phyloP scores from a whole-genome alignment of 92 coral and sea anemone species.

The Umimayanthus kanabou region DNA sequence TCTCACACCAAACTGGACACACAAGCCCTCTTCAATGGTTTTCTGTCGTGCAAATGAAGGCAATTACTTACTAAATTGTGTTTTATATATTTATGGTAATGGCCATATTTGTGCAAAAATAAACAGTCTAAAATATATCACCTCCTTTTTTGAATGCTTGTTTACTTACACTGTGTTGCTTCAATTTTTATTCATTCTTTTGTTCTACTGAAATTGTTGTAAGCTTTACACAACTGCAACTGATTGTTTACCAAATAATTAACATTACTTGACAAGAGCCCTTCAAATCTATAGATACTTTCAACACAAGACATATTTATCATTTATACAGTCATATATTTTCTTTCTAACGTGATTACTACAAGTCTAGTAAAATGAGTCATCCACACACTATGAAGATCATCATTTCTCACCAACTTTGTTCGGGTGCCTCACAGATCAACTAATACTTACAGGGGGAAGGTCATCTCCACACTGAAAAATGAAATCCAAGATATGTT shows the following conservation, averaged over 20 bases:
- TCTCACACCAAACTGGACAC: constrained; percentile 62
- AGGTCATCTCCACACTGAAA: constrained; percentile 75
- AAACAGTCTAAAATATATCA: not conserved
- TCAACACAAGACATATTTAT: not conserved
- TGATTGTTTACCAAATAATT: too few relatives aligned
- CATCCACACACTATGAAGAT: too few relatives aligned
- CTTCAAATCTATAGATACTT: too few relatives aligned
- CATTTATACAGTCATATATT: not conserved
- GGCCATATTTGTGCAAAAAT: not conserved
- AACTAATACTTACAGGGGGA: constrained; percentile 48
- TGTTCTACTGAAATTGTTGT: not conserved
- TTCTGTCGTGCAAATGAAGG: constrained; percentile 48
- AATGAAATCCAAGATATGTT: constrained; percentile 65
- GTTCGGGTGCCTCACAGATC: not conserved
- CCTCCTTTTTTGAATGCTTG: not conserved
- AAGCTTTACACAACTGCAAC: too few relatives aligned
- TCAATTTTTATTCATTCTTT: not conserved
- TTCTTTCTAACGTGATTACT: not conserved
- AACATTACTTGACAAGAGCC: not conserved
- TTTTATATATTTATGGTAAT: not conserved
- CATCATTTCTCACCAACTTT: too few relatives aligned
- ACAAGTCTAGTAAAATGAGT: not conserved
- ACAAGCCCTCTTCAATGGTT: constrained; percentile 50
- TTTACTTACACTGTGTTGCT: not conserved
- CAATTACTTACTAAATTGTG: not conserved